phyloP scores from a whole-genome alignment of 2,113 vertebrate genomes.

The Tylochromis polylepis region DNA sequence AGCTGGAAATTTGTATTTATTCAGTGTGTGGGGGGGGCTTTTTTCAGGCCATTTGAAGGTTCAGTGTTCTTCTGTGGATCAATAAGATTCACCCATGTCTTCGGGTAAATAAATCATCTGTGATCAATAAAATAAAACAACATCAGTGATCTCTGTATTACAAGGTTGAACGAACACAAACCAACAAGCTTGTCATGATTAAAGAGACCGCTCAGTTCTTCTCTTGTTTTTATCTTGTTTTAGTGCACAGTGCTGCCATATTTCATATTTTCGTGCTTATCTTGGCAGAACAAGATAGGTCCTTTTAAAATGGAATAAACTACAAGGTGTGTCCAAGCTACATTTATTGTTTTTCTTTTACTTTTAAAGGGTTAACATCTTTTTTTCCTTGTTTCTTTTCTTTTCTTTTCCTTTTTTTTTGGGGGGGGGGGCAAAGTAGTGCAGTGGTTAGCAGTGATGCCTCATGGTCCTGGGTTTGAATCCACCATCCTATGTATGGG shows the following conservation, averaged over 20 bases:
- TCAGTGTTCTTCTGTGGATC: background rate
- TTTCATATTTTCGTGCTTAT: background rate
- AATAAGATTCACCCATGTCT: background rate
- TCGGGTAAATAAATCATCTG: background rate
- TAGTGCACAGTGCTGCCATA: background rate
- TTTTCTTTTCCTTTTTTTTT: background rate
- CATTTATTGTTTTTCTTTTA: background rate
- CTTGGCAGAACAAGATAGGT: background rate
- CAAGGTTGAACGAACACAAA: background rate
- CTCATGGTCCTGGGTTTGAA: background rate
- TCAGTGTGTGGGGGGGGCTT: background rate
- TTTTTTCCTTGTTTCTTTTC: background rate
- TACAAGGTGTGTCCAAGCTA: background rate
- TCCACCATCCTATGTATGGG: background rate
- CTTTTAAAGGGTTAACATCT: background rate
- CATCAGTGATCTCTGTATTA: background rate
- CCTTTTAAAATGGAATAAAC: background rate
- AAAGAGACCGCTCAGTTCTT: background rate
- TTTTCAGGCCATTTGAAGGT: background rate
- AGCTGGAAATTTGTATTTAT: background rate
- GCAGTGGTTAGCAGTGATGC: background rate
- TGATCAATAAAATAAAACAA: background rate
- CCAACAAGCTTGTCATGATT: background rate
- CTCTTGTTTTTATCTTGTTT: background rate
- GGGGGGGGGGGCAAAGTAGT: background rate